Base-by-base conservation (phyloP, 37 sponge, comb jelly and placozoan genomes). In the Beroe forskalii region DNA sequence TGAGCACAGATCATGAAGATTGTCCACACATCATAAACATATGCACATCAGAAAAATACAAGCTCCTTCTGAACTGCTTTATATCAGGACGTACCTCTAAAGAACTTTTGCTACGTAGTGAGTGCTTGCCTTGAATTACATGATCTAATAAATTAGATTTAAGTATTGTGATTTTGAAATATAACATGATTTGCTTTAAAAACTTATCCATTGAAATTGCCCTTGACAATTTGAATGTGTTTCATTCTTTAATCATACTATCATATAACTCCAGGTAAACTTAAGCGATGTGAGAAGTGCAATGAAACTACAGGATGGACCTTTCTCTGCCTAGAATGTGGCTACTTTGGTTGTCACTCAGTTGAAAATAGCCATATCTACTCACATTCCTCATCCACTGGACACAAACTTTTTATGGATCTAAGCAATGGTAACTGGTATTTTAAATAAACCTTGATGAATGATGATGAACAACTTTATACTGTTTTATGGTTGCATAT, bases 181-280 rank as follows among this genome's bases (percentile, higher is more conserved):
- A n/a, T n/a, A n/a, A n/a, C n/a, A n/a, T n/a, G n/a, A n/a, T n/a
- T n/a, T n/a, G n/a, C n/a, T n/a, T n/a, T n/a, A n/a, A n/a, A n/a
- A n/a, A n/a, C n/a, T n/a, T n/a, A n/a, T n/a, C n/a, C n/a, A n/a
- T n/a, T n/a, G n/a, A n/a, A n/a, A n/a, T n/a, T n/a, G n/a, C n/a
- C n/a, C n/a, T n/a, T n/a, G n/a, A n/a, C n/a, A n/a, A n/a, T n/a
- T n/a, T n/a, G n/a, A n/a, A n/a, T n/a, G n/a, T n/a, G n/a, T n/a
- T n/a, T n/a, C n/a, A n/a, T n/a, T n/a, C n/a, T n/a, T n/a, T n/a
- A n/a, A n/a, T n/a, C n/a, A n/a, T n/a, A n/a, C n/a, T n/a, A n/a
- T n/a, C n/a, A n/a, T n/a, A n/a, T n/a, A n/a, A n/a, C 76, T 23
- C 55, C 55, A 80, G 86, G 86, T 80, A 80, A 80, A 80, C 22